phyloP scores from a whole-genome alignment of 2,113 vertebrate species.

The Nematolebias whitei region DNA sequence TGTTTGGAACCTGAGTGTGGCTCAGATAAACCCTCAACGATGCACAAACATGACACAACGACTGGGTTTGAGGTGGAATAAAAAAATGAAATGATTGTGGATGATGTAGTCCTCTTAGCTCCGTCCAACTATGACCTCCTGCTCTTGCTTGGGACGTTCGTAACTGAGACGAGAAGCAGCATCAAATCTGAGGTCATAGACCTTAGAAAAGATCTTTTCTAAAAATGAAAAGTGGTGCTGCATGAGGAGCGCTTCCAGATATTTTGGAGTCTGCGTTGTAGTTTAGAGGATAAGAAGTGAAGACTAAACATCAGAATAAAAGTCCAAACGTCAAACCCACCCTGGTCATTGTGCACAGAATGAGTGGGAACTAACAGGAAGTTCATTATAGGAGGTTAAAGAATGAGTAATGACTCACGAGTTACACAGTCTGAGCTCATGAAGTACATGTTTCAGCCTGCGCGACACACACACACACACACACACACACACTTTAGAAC shows the following conservation, averaged over 20 bases:
- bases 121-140: no score
- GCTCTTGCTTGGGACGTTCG: no score
- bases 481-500: no score
- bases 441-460: no score
- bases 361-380: conserved; percentile 6
- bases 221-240: no score
- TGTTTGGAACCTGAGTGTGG: not conserved
- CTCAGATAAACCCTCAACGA: not conserved
- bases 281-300: not conserved
- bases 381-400: conserved; percentile 2
- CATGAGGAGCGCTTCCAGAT: not conserved
- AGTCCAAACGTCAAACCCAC: not conserved
- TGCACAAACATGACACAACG: not conserved
- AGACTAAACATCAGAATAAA: not conserved
- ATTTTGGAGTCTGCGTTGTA: not conserved
- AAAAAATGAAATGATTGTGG: no score
- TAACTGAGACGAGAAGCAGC: no score
- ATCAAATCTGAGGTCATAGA: no score
- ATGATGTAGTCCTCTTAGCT: no score
- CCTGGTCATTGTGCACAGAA: not conserved
- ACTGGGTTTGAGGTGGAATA: not conserved
- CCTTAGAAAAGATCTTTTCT: no score
- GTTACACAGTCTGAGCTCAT: not conserved
- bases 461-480: no score
- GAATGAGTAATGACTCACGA: conserved; percentile 5